A percentile compares a stretch with the other conserved stretches of the same genome.
phyloP scores from a whole-genome alignment of 1,140 invertebrate genomes.

The Xylocopa sonorina region DNA sequence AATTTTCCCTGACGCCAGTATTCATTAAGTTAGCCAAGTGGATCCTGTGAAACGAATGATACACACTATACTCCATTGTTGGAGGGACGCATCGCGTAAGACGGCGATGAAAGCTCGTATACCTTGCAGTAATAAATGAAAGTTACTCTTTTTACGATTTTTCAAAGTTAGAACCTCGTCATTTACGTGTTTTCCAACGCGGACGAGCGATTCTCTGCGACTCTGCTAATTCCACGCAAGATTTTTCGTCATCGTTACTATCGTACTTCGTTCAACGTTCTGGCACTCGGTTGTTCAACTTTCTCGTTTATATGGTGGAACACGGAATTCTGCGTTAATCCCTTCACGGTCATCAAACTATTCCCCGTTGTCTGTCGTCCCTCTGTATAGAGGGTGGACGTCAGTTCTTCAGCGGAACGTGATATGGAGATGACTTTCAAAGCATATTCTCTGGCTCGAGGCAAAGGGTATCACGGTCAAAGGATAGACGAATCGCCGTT shows the following conservation, averaged over 20 bases:
- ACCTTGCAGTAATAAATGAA: neutral
- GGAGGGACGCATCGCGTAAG: neutral
- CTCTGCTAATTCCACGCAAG: neutral
- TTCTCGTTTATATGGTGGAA: neutral
- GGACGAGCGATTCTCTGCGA: neutral
- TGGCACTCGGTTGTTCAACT: neutral
- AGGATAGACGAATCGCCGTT: conserved; percentile 41
- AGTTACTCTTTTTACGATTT: neutral
- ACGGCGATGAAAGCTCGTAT: no score
- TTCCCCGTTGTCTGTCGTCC: conserved; percentile 12
- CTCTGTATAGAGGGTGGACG: neutral
- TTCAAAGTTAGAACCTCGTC: no score
- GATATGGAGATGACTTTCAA: conserved; percentile 62
- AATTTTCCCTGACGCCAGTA: conserved; percentile 12
- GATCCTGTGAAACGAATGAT: conserved; percentile 5
- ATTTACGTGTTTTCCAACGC: neutral
- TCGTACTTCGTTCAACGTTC: no score
- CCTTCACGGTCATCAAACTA: conserved; percentile 38
- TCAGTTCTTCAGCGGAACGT: conserved; percentile 51
- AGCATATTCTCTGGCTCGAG: conserved; percentile 41
- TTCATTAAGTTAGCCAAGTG: conserved; percentile 4
- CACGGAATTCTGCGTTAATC: conserved; percentile 14
- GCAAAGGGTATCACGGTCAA: conserved; percentile 49
- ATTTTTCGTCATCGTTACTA: neutral
- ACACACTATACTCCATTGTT: conserved; percentile 3